Evolutionary conservation across 1,140 invertebrate species (phyloP).

Genomic region (Sycobia sp.): DNA sequence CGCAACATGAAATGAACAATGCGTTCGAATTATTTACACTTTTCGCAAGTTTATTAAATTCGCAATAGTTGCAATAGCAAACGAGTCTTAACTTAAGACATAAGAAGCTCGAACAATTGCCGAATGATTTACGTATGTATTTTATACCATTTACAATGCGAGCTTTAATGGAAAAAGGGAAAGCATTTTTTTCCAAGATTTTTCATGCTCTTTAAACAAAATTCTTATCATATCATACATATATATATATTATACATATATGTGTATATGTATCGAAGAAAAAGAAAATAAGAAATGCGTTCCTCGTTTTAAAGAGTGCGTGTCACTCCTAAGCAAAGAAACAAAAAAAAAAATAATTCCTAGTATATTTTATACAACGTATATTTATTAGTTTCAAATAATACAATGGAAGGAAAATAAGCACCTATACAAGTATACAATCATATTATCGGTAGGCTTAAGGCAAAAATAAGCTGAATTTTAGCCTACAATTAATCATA

Average conservation of each 20-base stretch:
- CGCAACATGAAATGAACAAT: slow-evolving; percentile 6
- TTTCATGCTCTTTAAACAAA: slow-evolving; percentile 26
- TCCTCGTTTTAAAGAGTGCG: slow-evolving; percentile 34
- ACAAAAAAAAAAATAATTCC: slow-evolving; percentile 29
- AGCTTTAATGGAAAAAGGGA: slow-evolving; percentile 22
- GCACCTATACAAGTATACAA: slow-evolving; percentile 35
- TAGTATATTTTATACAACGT: slow-evolving; percentile 38
- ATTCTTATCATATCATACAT: slow-evolving; percentile 31
- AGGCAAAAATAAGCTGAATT: slow-evolving; percentile 43
- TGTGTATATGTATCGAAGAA: neutral
- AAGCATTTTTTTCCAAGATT: slow-evolving; percentile 19
- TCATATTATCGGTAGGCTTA: slow-evolving; percentile 35
- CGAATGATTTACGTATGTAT: slow-evolving; percentile 14
- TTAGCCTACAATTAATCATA: slow-evolving; percentile 61
- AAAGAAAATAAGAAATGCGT: slow-evolving; percentile 20
- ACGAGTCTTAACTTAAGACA: too few species aligned
- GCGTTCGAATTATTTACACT: neutral
- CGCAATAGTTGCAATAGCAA: too few species aligned
- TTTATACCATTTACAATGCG: slow-evolving; percentile 27
- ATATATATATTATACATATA: neutral
- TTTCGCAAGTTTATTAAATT: too few species aligned
- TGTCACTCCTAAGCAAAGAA: slow-evolving; percentile 31
- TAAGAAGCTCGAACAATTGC: slow-evolving; percentile 8
- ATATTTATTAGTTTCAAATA: slow-evolving; percentile 31
- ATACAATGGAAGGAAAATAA: slow-evolving; percentile 28